phyloP scores from a whole-genome alignment of 2,113 vertebrate genomes.

The Amazona guildingii region DNA sequence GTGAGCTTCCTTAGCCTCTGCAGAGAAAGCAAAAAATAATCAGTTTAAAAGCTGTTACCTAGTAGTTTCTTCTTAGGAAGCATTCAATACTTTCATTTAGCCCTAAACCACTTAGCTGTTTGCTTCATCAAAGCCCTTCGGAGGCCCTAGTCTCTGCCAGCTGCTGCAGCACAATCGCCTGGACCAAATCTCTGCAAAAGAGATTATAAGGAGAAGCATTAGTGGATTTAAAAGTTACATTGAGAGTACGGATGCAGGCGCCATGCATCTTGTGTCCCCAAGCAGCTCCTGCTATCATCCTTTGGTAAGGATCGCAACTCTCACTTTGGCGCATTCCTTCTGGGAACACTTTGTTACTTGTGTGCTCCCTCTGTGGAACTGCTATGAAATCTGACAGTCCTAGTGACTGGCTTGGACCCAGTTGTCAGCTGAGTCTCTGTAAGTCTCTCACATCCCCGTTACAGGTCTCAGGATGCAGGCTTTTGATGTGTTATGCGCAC shows the following conservation, averaged over 20 bases:
- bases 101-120: slow-evolving; percentile 25
- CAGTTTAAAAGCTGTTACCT: neutral
- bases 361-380: neutral
- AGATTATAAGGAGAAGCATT: neutral
- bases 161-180: slow-evolving; percentile 5
- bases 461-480: neutral
- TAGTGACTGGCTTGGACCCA: neutral
- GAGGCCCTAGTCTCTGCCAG: neutral
- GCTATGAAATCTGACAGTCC: neutral
- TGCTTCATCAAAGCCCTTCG: neutral
- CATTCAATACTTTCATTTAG: slow-evolving; percentile 21
- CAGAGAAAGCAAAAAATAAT: neutral
- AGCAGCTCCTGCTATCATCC: neutral
- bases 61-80: neutral
- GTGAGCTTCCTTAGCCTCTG: neutral
- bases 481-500: neutral
- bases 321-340: neutral
- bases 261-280: neutral
- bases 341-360: neutral
- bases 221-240: neutral
- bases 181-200: neutral
- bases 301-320: neutral
- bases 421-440: neutral
- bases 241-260: neutral
- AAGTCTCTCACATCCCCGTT: neutral